phyloP scores from a whole-genome alignment of 2,797 vertebrate species.

The Megaceryle alcyon region DNA sequence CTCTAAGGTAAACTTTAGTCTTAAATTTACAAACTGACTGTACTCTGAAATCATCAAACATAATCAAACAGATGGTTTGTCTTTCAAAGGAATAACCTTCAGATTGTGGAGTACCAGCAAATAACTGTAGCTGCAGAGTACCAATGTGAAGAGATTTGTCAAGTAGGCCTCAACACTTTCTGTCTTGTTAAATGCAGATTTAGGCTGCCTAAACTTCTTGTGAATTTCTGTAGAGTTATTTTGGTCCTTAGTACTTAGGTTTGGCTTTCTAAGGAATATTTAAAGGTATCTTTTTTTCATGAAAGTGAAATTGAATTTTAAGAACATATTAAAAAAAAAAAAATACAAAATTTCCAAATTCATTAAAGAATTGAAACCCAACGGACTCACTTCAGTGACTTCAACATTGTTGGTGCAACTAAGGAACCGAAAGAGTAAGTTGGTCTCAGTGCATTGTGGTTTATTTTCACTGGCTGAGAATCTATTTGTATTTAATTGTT shows the following conservation, averaged over 20 bases:
- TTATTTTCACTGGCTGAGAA: not conserved
- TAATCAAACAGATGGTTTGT: not conserved
- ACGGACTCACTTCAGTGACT: not conserved
- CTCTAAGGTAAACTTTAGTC: too few species aligned
- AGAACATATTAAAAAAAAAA: not conserved
- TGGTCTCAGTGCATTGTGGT: fast-evolving
- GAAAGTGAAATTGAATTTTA: not conserved
- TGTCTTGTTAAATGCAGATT: not conserved
- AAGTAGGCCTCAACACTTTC: not conserved
- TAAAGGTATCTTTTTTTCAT: not conserved
- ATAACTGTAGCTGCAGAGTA: not conserved
- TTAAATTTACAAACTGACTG: fast-evolving
- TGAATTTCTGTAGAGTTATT: not conserved
- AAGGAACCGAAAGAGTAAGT: not conserved
- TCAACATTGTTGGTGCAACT: not conserved
- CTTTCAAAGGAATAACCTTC: not conserved
- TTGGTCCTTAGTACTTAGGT: not conserved
- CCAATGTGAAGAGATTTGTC: not conserved
- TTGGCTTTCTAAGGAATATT: not conserved
- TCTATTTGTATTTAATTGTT: not conserved
- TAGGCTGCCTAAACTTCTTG: not conserved
- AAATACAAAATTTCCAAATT: not conserved
- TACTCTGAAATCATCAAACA: not conserved
- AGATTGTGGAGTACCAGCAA: not conserved
- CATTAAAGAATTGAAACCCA: not conserved